Percentiles rank a stretch among this genome's conserved stretches.
These are phyloP conservation scores for Vimba vimba DNA, from an alignment of 2,113 vertebrate species.

Conservation along the genomic window DNA sequence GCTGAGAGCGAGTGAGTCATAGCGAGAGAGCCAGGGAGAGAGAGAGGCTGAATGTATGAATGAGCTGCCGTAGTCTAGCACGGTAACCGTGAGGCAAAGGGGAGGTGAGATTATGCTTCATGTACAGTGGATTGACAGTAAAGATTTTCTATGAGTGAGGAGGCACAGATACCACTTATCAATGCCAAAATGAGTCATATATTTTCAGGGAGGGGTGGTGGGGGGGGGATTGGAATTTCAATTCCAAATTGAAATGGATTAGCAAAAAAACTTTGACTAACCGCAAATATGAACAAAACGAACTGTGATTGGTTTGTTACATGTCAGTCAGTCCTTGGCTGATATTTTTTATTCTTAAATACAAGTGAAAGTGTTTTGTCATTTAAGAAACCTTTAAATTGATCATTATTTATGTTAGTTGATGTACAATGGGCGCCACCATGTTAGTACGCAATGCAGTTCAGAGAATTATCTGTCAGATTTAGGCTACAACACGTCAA, in stretches of 20 bases:
- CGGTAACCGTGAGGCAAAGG: conserved; percentile 53
- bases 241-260: background rate
- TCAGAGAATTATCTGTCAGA: too few relatives aligned
- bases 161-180: background rate
- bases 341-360: too few relatives aligned
- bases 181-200: background rate
- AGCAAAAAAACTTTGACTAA: background rate
- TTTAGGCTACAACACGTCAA: too few relatives aligned
- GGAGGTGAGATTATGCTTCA: conserved; percentile 63
- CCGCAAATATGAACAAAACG: too few relatives aligned
- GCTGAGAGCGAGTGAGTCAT: conserved; percentile 19
- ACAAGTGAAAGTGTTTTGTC: too few relatives aligned
- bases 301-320: too few relatives aligned
- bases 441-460: too few relatives aligned
- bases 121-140: conserved; percentile 45
- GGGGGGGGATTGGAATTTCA: background rate
- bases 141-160: background rate
- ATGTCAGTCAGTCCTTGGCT: too few relatives aligned
- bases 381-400: too few relatives aligned
- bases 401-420: too few relatives aligned
- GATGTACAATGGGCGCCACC: too few relatives aligned
- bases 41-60: conserved; percentile 55
- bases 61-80: conserved; percentile 44
- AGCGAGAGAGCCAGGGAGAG: conserved; percentile 2
- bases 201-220: background rate